Percentiles rank a stretch among this genome's conserved stretches.
phyloP scores from a whole-genome alignment of 92 coral and sea anemone species.

The Muricea muricata region DNA sequence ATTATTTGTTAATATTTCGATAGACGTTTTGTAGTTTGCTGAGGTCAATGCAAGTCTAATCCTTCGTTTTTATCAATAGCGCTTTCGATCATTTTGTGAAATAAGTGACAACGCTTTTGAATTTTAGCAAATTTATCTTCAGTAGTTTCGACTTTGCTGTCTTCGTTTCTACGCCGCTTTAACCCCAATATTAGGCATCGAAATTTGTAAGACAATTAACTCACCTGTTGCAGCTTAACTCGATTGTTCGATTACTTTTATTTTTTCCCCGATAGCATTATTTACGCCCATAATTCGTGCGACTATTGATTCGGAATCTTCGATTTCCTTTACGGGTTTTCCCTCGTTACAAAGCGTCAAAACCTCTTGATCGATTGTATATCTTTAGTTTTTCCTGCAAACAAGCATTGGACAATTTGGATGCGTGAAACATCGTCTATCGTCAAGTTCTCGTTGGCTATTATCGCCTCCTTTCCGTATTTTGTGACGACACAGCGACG shows the following conservation, averaged over 20 bases:
- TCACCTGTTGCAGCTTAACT: background rate
- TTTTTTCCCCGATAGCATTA: background rate
- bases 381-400: background rate
- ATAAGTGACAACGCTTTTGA: background rate
- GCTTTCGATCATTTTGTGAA: background rate
- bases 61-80: slow-evolving; percentile 28
- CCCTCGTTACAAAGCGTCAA: background rate
- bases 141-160: background rate
- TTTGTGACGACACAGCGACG: background rate
- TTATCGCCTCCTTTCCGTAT: background rate
- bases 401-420: background rate
- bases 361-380: background rate
- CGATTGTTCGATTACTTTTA: background rate
- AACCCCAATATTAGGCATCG: background rate
- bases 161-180: background rate
- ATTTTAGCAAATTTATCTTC: slow-evolving; percentile 29
- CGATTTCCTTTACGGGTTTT: background rate
- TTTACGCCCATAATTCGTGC: background rate
- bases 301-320: background rate
- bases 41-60: slow-evolving; percentile 4
- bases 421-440: background rate
- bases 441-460: background rate
- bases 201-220: background rate
- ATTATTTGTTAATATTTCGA: slow-evolving; percentile 22
- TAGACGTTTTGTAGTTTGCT: slow-evolving; percentile 10